Evolutionary conservation across 2,888 invertebrate species (phyloP), one percentile per base, ranked within the genome.

Genomic region (Erebia palarica): DNA sequence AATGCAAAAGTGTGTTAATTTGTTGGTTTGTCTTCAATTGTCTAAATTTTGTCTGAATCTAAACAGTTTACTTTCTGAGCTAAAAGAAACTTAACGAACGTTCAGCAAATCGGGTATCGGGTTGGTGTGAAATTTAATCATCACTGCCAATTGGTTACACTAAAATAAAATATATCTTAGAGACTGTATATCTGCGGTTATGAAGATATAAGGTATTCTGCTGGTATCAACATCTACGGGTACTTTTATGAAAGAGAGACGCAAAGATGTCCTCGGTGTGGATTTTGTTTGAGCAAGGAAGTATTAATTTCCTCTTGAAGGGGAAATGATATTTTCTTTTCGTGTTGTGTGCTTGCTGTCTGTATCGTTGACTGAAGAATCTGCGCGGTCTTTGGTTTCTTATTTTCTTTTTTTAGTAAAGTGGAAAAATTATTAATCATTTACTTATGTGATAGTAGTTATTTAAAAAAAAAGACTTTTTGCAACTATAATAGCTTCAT

Each of bases 281-380:
- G 57, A 66, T 57, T 47, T 18, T 49, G n/a, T 58, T 9, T 44
- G 21, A 3, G 47, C 21, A 44, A 66, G 66, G 57, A 57, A 66
- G 42, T 66, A 21, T 66, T 66, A 66, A 66, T 57, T 66, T 66
- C 66, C 65, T 57, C 44, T 66, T 44, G 44, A 44, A n/a, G 44
- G 18, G 44, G 16, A 16, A 65, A 36, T 36, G 36, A 66, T 57
- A 18, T 53, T 55, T 57, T 55, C 16, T 53, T 53, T 65, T 60
- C 60, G 11, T 60, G 60, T 42, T 10, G 5, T 18, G 21, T 58
- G 58, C 21, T 58, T 8, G 8, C 58, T 18, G 27, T 27, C 10
- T 18, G 51, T 51, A 14, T n/a, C 5, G 14, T 7, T 10, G 16
- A 3, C 16, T 9, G 53, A 36, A 55, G 14, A 55, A n/a, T 18